These are phyloP conservation scores for Drosophila rufa DNA, from an alignment of 1,140 invertebrate genomes.

Conservation along the genomic window DNA sequence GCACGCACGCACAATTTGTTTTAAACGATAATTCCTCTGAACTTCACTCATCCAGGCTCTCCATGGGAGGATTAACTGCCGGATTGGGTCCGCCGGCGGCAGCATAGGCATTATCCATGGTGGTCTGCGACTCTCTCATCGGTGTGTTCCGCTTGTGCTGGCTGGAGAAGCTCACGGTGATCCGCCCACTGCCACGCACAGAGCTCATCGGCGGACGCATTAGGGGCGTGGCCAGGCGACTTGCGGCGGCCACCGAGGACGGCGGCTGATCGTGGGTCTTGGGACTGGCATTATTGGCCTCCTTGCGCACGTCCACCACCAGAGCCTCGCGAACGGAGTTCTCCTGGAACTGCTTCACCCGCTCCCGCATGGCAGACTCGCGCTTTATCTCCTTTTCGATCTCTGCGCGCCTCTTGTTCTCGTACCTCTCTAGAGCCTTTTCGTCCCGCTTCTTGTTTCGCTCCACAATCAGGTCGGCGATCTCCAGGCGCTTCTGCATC, in stretches of 20 bases:
- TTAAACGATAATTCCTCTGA: neutral
- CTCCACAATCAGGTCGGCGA: conserved; percentile 75
- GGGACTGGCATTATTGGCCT: conserved; percentile 51
- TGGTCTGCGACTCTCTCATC: conserved; percentile 76
- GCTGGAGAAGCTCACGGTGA: conserved; percentile 66
- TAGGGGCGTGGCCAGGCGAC: conserved; percentile 63
- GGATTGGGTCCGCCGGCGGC: conserved; percentile 29
- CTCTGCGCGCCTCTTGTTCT: conserved; percentile 72
- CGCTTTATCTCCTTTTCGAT: conserved; percentile 76
- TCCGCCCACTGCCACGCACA: conserved; percentile 65
- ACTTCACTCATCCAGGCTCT: conserved; percentile 29
- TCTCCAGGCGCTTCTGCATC: conserved; percentile 73
- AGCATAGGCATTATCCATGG: conserved; percentile 63
- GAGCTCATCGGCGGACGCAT: conserved; percentile 63
- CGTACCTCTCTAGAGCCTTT: conserved; percentile 71
- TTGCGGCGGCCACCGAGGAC: conserved; percentile 9
- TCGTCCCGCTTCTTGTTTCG: conserved; percentile 81
- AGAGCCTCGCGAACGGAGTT: conserved; percentile 68
- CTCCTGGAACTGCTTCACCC: conserved; percentile 76
- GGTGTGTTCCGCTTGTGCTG: conserved; percentile 68
- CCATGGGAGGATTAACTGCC: conserved; percentile 31
- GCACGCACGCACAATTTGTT: conserved; percentile 10
- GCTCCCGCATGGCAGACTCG: conserved; percentile 75
- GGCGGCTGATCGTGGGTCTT: conserved; percentile 20
- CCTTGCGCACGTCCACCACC: conserved; percentile 74